These are phyloP conservation scores for Engraulis encrasicolus DNA, from an alignment of 2,113 vertebrate genomes.

Conservation along the genomic window DNA sequence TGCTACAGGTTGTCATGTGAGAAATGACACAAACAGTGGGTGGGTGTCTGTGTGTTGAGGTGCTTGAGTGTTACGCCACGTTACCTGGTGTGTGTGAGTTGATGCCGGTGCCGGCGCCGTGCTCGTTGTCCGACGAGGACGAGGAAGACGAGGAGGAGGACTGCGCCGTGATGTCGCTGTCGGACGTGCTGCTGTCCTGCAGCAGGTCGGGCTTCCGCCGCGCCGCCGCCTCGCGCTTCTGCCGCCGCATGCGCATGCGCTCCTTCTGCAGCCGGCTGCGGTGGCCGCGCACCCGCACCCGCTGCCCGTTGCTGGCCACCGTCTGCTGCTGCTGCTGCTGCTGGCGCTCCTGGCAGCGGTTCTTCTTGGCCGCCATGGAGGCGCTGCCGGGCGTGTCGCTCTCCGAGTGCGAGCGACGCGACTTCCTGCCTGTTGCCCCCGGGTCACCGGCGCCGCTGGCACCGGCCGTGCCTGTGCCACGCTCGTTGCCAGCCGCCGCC, in stretches of 20 bases:
- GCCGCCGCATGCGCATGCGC: slow-evolving; percentile 88
- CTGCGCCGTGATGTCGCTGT: slow-evolving; percentile 97
- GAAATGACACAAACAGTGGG: neutral
- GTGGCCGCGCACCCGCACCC: slow-evolving; percentile 86
- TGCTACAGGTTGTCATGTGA: neutral
- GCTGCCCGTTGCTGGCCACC: slow-evolving; percentile 86
- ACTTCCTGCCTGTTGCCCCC: slow-evolving; percentile 80
- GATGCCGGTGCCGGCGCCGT: slow-evolving; percentile 89
- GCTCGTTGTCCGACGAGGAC: slow-evolving; percentile 88
- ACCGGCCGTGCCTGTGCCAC: slow-evolving; percentile 53
- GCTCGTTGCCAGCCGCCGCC: slow-evolving; percentile 76
- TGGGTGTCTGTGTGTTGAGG: neutral
- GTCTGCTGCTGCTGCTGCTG: too few relatives aligned
- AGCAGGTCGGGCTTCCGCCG: slow-evolving; percentile 96
- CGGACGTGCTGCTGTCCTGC: slow-evolving; percentile 98
- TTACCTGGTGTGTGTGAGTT: slow-evolving; percentile 93
- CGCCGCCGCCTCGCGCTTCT: slow-evolving; percentile 94
- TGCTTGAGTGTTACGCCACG: neutral
- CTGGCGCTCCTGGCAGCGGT: slow-evolving; percentile 90
- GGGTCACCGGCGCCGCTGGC: slow-evolving; percentile 72
- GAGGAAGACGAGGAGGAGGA: slow-evolving; percentile 89
- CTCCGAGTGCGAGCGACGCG: slow-evolving; percentile 89
- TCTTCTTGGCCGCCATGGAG: slow-evolving; percentile 96
- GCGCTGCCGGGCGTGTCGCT: slow-evolving; percentile 86
- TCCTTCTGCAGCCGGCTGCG: slow-evolving; percentile 97